phyloP scores from a whole-genome alignment of 2,888 invertebrate species.

The Acanthoscelides obtectus region DNA sequence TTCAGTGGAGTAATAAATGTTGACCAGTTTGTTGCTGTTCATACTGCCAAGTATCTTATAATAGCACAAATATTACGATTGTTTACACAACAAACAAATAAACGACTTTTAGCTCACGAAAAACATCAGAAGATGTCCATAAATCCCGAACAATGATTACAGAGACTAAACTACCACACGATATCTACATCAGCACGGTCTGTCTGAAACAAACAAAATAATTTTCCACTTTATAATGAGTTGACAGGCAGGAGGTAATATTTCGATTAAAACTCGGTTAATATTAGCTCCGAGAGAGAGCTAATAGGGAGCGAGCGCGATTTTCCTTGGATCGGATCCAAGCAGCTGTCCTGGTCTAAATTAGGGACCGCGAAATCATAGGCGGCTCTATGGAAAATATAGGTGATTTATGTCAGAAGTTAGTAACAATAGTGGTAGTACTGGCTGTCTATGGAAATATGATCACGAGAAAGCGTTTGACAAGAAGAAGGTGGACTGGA shows the following conservation, averaged over 20 bases:
- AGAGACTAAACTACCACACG: background rate
- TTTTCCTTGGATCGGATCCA: constrained; percentile 25
- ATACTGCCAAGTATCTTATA: background rate
- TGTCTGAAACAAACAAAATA: constrained; percentile 9
- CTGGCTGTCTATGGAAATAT: too few relatives aligned
- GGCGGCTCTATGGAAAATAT: background rate
- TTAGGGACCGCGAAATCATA: constrained; percentile 14
- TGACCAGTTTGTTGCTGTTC: background rate
- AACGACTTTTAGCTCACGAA: background rate
- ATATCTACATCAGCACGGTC: background rate
- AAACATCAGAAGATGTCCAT: background rate
- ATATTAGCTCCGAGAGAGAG: constrained; percentile 17
- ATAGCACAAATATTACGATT: background rate
- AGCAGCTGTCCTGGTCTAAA: constrained; percentile 31
- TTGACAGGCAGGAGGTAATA: constrained; percentile 22
- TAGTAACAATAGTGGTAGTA: too few relatives aligned
- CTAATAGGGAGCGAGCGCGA: constrained; percentile 11
- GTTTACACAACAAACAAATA: background rate
- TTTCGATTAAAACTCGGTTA: constrained; percentile 23
- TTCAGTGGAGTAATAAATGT: background rate
- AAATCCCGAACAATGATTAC: background rate
- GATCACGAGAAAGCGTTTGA: too few relatives aligned
- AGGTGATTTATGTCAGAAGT: too few relatives aligned
- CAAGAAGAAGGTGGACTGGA: too few relatives aligned
- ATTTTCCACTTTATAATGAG: constrained; percentile 17